Evolutionary conservation across 2,888 invertebrate species (phyloP).

Genomic region (Baccha elongata): DNA sequence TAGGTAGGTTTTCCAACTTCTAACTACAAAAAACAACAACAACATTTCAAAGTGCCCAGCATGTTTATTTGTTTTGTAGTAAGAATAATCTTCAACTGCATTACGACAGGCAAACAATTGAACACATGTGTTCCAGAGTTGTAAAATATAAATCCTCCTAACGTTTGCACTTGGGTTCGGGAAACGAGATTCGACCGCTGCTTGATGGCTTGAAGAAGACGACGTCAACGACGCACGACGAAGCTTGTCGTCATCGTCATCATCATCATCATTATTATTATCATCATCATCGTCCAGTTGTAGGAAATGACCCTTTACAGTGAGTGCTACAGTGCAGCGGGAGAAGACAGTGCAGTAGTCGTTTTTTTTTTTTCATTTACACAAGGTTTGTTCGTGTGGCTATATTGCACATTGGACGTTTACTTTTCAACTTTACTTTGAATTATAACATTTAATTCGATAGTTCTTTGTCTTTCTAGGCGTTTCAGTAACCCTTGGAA

Average conservation of each 20-base stretch:
- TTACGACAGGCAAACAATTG: constrained; percentile 66
- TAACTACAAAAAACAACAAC: constrained; percentile 16
- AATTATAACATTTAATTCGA: too few species aligned
- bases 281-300: constrained; percentile 33
- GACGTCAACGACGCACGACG: constrained; percentile 16
- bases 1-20: background rate
- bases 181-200: background rate
- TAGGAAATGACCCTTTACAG: constrained; percentile 66
- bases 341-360: constrained; percentile 37
- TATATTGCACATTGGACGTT: background rate
- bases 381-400: background rate
- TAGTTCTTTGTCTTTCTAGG: too few species aligned
- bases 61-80: constrained; percentile 68
- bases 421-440: constrained; percentile 11
- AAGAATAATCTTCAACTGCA: constrained; percentile 54
- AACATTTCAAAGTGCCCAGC: constrained; percentile 21
- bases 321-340: too few species aligned
- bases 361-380: constrained; percentile 4
- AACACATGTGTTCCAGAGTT: constrained; percentile 69
- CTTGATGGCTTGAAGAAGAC: constrained; percentile 4
- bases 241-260: constrained; percentile 23
- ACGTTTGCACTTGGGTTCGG: constrained; percentile 10
- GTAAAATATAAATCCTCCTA: constrained; percentile 58
- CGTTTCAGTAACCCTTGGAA: too few species aligned
- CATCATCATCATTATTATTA: background rate